Base-by-base conservation (phyloP, 2,888 invertebrate species). In the Protodeltote pygarga region DNA sequence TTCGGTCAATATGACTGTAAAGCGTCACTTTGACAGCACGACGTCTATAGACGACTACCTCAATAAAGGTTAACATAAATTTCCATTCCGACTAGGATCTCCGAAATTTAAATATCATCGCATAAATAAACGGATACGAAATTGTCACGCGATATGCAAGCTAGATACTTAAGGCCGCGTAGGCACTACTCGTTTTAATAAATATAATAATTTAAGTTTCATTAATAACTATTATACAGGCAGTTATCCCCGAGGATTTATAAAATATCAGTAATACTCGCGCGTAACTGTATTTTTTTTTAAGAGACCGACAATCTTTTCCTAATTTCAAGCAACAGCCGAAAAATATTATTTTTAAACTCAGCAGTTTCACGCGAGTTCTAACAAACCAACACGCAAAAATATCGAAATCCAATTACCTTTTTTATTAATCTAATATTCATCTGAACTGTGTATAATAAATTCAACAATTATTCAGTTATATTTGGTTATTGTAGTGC, bases 111-210 rank as follows among this genome's bases (percentile, higher is more conserved):
- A 40, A 50, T 44, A 27, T 3, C 39, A 39, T n/a, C 13, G 6
- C 19, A 34, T 21, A 37, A 9, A 32, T 31, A 39, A 52, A 20
- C 25, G 34, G 37, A 39, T 61, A 23, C 27, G 25, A 52, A 19
- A 17, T 32, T 39, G 34, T 35, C 29, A 52, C 38, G 42, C 19
- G 19, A 44, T 38, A 23, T 5, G 10, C 11, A 15, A 34, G 11
- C 16, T 29, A 25, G 24, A 1, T 20, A 17, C 11, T 14, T 17
- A 15, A 44, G 33, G 14, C 33, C 15, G 37, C 42, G 29, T 39
- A 15, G 3, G 2, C 24, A 19, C 20, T 25, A 44, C 31, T 37
- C 37, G 29, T n/a, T 29, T 11, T 38, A 17, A 34, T 20, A 32
- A 10, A 32, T 8, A 24, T 53, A 33, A 28, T 27, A 40, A 41